phyloP scores from a whole-genome alignment of 2,797 vertebrate genomes.

The Corythornis leucogaster region DNA sequence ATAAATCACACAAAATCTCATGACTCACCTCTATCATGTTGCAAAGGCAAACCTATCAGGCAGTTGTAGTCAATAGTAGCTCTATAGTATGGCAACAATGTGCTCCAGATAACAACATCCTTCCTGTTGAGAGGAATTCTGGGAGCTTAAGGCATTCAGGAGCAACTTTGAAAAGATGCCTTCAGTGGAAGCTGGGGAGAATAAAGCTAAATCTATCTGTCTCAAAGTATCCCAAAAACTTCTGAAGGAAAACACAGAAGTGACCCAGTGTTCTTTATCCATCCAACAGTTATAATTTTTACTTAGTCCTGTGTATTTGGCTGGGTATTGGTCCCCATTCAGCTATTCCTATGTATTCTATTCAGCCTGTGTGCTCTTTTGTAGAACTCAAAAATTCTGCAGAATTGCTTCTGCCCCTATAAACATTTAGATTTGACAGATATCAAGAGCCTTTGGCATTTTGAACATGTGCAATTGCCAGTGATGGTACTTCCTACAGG shows the following conservation, averaged over 20 bases:
- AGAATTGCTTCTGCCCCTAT: not conserved
- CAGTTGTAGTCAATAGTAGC: not conserved
- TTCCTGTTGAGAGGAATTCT: not conserved
- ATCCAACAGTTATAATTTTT: not conserved
- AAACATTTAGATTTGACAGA: not conserved
- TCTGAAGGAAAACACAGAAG: not conserved
- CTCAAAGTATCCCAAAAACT: not conserved
- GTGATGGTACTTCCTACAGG: accelerated
- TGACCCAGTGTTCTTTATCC: not conserved
- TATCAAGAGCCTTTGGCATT: not conserved
- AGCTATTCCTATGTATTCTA: not conserved
- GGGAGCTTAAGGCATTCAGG: not conserved
- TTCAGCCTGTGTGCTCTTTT: not conserved
- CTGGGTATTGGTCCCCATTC: not conserved
- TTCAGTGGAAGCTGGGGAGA: not conserved
- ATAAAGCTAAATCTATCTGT: not conserved
- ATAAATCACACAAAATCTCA: not conserved
- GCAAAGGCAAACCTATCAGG: not conserved
- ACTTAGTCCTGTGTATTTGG: not conserved
- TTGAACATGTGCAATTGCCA: accelerated
- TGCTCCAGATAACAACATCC: not conserved
- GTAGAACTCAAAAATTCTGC: not conserved
- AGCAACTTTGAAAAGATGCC: not conserved
- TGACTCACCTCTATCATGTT: not conserved
- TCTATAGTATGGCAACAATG: not conserved